Base-by-base conservation (phyloP, 2,888 invertebrate species). In the Eupeodes latifasciatus region DNA sequence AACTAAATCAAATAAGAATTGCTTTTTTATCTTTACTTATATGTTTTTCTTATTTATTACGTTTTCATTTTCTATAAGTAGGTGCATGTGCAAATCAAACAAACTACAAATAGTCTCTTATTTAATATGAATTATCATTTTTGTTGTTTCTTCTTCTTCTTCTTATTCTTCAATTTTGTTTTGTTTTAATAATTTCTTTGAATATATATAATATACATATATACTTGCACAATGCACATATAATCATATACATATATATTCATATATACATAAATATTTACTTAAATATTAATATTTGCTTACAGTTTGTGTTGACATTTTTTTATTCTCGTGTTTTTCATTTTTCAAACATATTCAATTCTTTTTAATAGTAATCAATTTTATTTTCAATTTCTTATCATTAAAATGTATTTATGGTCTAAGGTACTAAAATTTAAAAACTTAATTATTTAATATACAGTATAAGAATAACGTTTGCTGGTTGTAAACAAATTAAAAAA, bases 21-120 rank as follows among this genome's bases (percentile, higher is more conserved):
- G 19, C 12, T 55, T 62, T 55, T 62, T 64, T 62, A 9, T 76
- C 40, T 44, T 61, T 66, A 40, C 51, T 76, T 77, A 59, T 57
- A 61, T 74, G 7, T 66, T 74, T 66, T 57, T 74, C 69, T 64
- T 64, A 75, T 67, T 87, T 76, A 69, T 78, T 61, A 51, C 55
- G 67, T 76, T 84, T 78, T 84, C 75, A 62, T 72, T 89, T 61
- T 67, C 76, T 89, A 89, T 87, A 90, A 87, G 82, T 89, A 83
- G 87, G 90, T 90, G 90, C 90, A 90, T 90, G 90, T 90, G 90
- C 90, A 90, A 90, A 90, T 90, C 90, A 90, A 90, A 90, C 90
- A 90, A 90, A 90, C 90, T 90, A 90, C 89, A 90, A 90, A 90
- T 90, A 88, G 87, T 89, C 77, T 74, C 87, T 89, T 90, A 86